These are phyloP conservation scores for Carettochelys insculpta DNA, from an alignment of 2,113 vertebrate species.

Conservation along the genomic window DNA sequence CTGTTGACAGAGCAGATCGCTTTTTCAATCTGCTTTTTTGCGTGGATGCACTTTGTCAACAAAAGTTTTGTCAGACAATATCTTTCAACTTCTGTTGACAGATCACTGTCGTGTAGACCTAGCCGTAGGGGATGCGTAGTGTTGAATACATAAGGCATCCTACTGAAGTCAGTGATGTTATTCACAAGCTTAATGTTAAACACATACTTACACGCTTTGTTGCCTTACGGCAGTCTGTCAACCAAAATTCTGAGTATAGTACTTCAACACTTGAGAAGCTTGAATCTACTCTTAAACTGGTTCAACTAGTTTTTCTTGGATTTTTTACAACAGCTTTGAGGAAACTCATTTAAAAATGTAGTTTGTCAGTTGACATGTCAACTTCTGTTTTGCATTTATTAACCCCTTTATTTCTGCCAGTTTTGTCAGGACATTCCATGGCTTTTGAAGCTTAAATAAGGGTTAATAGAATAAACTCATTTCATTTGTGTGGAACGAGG, in stretches of 20 bases:
- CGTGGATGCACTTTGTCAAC: too few relatives aligned
- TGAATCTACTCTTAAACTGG: conserved; percentile 40
- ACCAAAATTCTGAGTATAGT: conserved; percentile 48
- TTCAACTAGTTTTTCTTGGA: conserved; percentile 39
- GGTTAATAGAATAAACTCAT: conserved; percentile 65
- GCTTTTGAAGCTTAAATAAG: conserved; percentile 65
- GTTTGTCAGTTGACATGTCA: conserved; percentile 36
- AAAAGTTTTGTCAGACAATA: too few relatives aligned
- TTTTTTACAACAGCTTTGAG: conserved; percentile 44
- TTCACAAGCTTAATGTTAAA: conserved; percentile 56
- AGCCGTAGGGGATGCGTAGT: conserved; percentile 21
- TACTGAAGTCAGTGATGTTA: conserved; percentile 33
- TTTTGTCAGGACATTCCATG: conserved; percentile 60
- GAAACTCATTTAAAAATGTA: conserved; percentile 41
- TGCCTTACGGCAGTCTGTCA: conserved; percentile 13
- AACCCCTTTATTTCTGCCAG: conserved; percentile 47
- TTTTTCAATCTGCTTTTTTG: too few relatives aligned
- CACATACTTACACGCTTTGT: conserved; percentile 29
- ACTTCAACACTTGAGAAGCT: background rate
- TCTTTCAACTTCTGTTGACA: too few relatives aligned
- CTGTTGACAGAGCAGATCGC: too few relatives aligned
- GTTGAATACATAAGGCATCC: background rate
- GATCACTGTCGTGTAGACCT: too few relatives aligned
- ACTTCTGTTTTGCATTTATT: conserved; percentile 60
- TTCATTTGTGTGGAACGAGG: conserved; percentile 50